Evolutionary conservation across 2,113 vertebrate species (phyloP), one percentile per base, ranked within the genome.

Genomic region (Xiphophorus hellerii): DNA sequence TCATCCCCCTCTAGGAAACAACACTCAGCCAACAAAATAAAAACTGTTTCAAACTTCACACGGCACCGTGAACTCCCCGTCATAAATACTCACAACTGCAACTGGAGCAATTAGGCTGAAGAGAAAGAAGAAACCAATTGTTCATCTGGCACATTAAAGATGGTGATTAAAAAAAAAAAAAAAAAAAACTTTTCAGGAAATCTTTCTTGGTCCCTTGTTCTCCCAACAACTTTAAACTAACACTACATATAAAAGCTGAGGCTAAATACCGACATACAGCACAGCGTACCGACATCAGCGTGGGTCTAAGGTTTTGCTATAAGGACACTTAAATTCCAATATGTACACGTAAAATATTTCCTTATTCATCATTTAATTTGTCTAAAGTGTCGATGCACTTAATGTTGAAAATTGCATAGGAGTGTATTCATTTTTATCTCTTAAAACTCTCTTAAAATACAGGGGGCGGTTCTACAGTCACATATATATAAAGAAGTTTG

Each of bases 341-440:
- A 90, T 90, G 90, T 91, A 90, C 90, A 92, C 66, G 81, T 84
- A 83, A 92, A 93, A 90, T 90, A 93, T 91, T 91, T 93, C 84
- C 87, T 88, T 84, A 83, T 89, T 82, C 82, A 86, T 90, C 83
- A 81, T 77, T 89, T 75, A 25, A 58, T 84, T 84, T 76, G 87
- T 67, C 89, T 94, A 95, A 95, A 95, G 94, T 94, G 94, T 93
- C 93, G 63, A 89, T 91, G 92, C 89, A 93, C 92, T 89, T 80
- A 83, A 87, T 78, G 87, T 80, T 80, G 89, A 89, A 87, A 92
- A 90, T 92, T 94, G 93, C 93, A 95, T 93, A 94, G 90, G 72
- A 75, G 71, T 80, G 67, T 83, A 48, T 76, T 58, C 79, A 84
- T 76, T 71, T 17, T 6, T 48, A 48, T 48, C 44, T 20, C 44